Percentiles rank a stretch among this genome's conserved stretches.
These are phyloP conservation scores for Psittacus erithacus DNA, from an alignment of 2,113 vertebrate genomes.

Conservation along the genomic window DNA sequence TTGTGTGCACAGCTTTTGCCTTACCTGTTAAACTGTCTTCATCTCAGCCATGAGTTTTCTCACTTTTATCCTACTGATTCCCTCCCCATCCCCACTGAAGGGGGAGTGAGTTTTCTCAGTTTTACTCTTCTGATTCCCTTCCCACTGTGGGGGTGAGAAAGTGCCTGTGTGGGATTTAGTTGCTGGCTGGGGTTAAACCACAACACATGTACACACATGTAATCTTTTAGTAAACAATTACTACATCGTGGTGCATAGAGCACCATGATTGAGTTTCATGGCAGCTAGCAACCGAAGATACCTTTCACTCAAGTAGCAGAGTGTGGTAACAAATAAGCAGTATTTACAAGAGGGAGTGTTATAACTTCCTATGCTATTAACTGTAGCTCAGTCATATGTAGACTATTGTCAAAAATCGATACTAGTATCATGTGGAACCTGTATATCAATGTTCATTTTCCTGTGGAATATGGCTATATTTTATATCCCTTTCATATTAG, in stretches of 20 bases:
- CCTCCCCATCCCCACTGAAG: not conserved
- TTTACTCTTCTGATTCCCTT: not conserved
- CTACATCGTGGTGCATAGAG: not conserved
- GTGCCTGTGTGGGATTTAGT: not conserved
- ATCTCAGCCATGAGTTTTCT: not conserved
- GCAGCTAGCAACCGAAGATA: not conserved
- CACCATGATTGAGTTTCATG: not conserved
- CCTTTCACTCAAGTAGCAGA: not conserved
- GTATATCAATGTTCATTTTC: constrained; percentile 27
- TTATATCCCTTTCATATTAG: not conserved
- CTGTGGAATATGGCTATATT: not conserved
- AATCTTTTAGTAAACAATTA: not conserved
- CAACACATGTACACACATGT: not conserved
- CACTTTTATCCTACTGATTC: not conserved
- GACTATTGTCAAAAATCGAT: constrained; percentile 33
- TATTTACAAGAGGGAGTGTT: not conserved
- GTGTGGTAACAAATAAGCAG: not conserved
- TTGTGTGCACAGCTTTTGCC: not conserved
- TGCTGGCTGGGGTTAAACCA: not conserved
- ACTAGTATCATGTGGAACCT: not conserved
- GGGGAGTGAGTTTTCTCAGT: not conserved
- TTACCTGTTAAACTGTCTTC: not conserved
- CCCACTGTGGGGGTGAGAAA: not conserved
- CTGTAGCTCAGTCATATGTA: not conserved
- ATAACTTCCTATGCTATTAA: constrained; percentile 13